Evolutionary conservation across 2,888 invertebrate genomes (phyloP).

Genomic region (Apotomis betuletana): DNA sequence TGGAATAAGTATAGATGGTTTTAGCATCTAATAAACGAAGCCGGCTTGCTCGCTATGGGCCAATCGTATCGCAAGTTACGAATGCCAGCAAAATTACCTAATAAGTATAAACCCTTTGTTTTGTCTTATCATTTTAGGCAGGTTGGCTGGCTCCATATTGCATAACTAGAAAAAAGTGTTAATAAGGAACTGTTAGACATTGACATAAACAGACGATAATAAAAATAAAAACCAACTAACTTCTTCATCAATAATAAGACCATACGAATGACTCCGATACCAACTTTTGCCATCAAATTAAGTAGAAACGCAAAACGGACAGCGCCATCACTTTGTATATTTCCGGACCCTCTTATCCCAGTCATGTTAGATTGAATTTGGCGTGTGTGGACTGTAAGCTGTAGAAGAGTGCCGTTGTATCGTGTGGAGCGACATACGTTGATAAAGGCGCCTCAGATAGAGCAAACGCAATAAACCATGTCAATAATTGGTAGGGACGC

Average conservation of each 20-base stretch:
- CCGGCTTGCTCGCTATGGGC: no score
- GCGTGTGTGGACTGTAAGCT: slow-evolving; percentile 1
- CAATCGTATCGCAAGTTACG: no score
- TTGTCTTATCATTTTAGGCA: no score
- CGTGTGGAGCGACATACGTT: slow-evolving; percentile 65
- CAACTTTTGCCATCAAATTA: slow-evolving; percentile 79
- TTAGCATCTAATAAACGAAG: no score
- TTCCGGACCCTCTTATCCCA: slow-evolving; percentile 34
- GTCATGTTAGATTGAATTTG: slow-evolving; percentile 51
- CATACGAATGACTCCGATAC: slow-evolving; percentile 76
- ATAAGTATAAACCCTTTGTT: no score
- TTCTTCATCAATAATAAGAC: slow-evolving; percentile 34
- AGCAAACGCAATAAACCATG: slow-evolving; percentile 74
- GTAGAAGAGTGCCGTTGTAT: slow-evolving; percentile 4
- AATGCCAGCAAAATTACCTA: no score
- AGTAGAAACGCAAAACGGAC: slow-evolving; percentile 63
- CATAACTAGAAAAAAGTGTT: no score
- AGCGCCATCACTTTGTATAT: slow-evolving; percentile 41
- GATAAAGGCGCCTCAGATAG: slow-evolving; percentile 73
- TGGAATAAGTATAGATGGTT: no score
- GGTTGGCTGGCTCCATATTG: no score
- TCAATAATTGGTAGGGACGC: slow-evolving; percentile 77
- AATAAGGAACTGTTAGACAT: background rate
- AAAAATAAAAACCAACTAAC: slow-evolving; percentile 25
- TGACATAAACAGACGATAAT: slow-evolving; percentile 2